Percentiles rank a stretch among this genome's conserved stretches.
These are phyloP conservation scores for Fukomys damarensis DNA, from an alignment of 2,113 vertebrate species.

Conservation along the genomic window DNA sequence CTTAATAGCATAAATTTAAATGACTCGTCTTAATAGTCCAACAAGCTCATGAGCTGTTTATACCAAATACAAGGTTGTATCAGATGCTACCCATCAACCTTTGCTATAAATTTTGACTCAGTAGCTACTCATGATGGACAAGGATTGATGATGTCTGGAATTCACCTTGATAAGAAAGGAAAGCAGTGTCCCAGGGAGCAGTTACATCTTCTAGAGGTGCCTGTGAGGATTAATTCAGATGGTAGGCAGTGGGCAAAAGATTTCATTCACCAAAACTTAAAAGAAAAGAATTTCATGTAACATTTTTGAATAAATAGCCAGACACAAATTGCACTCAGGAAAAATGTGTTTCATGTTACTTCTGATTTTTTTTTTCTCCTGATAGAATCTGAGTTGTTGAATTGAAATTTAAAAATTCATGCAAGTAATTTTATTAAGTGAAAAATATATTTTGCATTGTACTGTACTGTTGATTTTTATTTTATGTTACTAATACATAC, in stretches of 20 bases:
- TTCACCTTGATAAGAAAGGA: conserved; percentile 66
- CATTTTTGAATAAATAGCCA: conserved; percentile 68
- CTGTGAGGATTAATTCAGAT: conserved; percentile 23
- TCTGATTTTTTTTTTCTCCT: conserved; percentile 69
- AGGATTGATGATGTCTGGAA: conserved; percentile 27
- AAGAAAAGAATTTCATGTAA: conserved; percentile 21
- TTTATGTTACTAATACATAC: conserved; percentile 81
- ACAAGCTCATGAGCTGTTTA: conserved; percentile 41
- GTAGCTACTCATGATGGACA: conserved; percentile 34
- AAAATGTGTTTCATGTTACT: conserved; percentile 45
- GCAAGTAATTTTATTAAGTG: conserved; percentile 67
- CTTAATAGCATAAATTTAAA: conserved; percentile 65
- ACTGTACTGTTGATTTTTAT: conserved; percentile 79
- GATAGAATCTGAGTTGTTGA: conserved; percentile 76
- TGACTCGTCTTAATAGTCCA: conserved; percentile 60
- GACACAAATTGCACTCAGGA: conserved; percentile 56
- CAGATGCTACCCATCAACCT: conserved; percentile 55
- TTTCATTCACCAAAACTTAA: conserved; percentile 69
- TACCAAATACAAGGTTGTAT: conserved; percentile 63
- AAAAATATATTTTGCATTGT: conserved; percentile 75
- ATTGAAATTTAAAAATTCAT: conserved; percentile 73
- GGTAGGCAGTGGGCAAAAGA: background rate
- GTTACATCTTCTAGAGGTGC: background rate
- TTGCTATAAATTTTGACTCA: conserved; percentile 69
- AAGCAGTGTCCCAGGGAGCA: background rate